Base-by-base conservation (phyloP, 1,140 invertebrate species). In the Ostrea denselamellosa region DNA sequence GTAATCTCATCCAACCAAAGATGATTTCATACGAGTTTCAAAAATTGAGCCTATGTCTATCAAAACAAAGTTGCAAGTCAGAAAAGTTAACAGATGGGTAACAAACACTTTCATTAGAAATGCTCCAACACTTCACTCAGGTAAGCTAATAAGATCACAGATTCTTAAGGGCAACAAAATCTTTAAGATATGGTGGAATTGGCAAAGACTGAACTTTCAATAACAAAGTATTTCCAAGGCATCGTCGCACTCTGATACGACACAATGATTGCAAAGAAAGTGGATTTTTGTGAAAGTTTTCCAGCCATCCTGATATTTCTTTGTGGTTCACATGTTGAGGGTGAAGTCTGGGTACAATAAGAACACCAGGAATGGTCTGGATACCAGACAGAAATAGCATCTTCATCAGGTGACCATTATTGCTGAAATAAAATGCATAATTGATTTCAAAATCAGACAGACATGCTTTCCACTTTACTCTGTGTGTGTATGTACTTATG, bases 331-430 rank as follows among this genome's bases (percentile, higher is more conserved):
- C 84, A 87, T 90, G 86, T 51, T 86, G 71, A 9, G 88, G 87
- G 62, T 90, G 88, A 58, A 87, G 86, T 58, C 90, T 87, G 51
- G 85, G 58, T n/a, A 89, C 83, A 71, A 89, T 87, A 53, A 91
- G 87, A 17, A 85, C 89, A 7, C 89, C 86, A 83, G 91, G 90
- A 51, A 90, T 87, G n/a, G 89, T 90, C 82, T 89, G 85, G 12
- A 91, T 90, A 44, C 91, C 91, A 22, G 91, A 91, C 53, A 90
- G 56, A 52, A 91, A 85, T n/a, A 91, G 77, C 53, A 91, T 65
- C 85, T 90, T 89, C 77, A 91, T 44, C 53, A 91, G 71, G 54
- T 85, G 28, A 28, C 56, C 44, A 71, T 91, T 85, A 0, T 86
- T 86, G 77, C 91, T 91, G 83, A 83, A 89, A 86, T 25, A 77